phyloP scores from a whole-genome alignment of 2,113 vertebrate genomes.

The Lophotis ruficrista region DNA sequence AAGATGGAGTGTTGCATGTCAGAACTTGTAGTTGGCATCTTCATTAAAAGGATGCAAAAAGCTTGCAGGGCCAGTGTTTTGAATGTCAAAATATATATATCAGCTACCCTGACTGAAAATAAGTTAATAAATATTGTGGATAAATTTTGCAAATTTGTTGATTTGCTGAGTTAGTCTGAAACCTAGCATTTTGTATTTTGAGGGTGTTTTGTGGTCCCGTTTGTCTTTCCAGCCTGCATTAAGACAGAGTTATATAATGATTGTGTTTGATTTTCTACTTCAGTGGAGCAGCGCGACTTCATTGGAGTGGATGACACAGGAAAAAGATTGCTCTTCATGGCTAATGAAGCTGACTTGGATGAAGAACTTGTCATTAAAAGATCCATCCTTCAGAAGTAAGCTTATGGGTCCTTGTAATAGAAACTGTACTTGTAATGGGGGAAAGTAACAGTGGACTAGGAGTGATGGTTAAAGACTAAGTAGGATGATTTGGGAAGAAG shows the following conservation, averaged over 20 bases:
- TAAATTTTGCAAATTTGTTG: neutral
- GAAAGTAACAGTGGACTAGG: neutral
- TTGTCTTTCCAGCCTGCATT: constrained; percentile 4
- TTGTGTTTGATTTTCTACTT: constrained; percentile 66
- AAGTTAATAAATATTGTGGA: neutral
- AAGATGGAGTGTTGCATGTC: neutral
- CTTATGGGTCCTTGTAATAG: constrained; percentile 51
- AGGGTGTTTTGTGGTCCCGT: neutral
- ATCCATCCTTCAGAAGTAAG: constrained; percentile 94
- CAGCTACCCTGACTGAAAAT: neutral
- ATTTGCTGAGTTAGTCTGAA: neutral
- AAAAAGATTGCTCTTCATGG: constrained; percentile 95
- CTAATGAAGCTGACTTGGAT: constrained; percentile 97
- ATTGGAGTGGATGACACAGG: constrained; percentile 92
- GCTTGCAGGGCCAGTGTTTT: neutral
- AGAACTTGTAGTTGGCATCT: neutral
- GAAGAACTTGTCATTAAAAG: constrained; percentile 93
- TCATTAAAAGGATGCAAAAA: neutral
- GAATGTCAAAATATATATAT: neutral
- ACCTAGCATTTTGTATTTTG: neutral
- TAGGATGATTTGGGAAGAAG: neutral
- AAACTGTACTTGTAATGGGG: neutral
- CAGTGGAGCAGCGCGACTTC: constrained; percentile 98
- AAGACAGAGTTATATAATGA: constrained; percentile 6
- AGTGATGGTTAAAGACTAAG: neutral